Evolutionary conservation across 2,888 invertebrate species (phyloP).

Genomic region (Apamea epomidion): DNA sequence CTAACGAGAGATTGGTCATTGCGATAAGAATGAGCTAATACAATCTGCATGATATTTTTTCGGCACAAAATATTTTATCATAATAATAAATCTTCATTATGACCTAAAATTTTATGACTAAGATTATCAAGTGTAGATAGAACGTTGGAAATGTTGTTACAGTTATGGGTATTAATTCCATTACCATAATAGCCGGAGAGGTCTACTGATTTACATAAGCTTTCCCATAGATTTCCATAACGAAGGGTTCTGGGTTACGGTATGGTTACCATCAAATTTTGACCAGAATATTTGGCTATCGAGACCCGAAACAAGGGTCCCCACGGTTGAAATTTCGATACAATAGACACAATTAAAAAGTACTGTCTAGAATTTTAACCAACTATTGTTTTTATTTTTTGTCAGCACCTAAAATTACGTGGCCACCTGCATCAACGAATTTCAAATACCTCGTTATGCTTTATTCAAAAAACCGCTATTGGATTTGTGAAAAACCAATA

Average conservation of each 20-base stretch:
- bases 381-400: constrained; percentile 10
- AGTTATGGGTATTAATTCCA: constrained; percentile 20
- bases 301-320: background rate
- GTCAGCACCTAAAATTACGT: background rate
- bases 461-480: constrained; percentile 27
- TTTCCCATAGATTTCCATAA: constrained; percentile 39
- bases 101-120: constrained; percentile 3
- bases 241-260: constrained; percentile 11
- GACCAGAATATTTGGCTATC: background rate
- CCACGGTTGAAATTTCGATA: background rate
- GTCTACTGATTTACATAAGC: constrained; percentile 32
- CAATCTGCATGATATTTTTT: constrained; percentile 2
- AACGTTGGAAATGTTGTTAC: background rate
- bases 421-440: constrained; percentile 5
- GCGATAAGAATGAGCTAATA: background rate
- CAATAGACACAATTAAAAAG: background rate
- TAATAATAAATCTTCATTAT: constrained; percentile 1
- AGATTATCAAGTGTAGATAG: constrained; percentile 16
- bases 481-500: constrained; percentile 43
- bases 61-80: constrained; percentile 4
- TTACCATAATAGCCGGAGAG: constrained; percentile 14
- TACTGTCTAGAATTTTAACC: background rate
- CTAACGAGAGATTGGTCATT: background rate
- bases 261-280: constrained; percentile 18
- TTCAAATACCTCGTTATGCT: constrained; percentile 40